phyloP scores from a whole-genome alignment of 2,888 invertebrate genomes.

The Lumbricus terrestris region DNA sequence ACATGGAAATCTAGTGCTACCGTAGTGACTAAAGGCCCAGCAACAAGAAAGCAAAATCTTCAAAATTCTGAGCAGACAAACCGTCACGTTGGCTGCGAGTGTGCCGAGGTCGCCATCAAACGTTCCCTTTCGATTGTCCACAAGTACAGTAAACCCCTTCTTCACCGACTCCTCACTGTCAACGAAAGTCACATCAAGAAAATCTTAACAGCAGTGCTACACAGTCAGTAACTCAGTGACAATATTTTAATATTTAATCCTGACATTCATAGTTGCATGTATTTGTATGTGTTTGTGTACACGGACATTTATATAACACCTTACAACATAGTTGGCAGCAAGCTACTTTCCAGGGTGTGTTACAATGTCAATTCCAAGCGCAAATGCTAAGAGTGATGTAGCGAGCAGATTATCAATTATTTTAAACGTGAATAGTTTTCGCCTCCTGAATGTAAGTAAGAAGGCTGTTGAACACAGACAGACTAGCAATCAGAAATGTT shows the following conservation, averaged over 20 bases:
- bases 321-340: background rate
- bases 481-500: too few relatives aligned
- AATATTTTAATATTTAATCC: too few relatives aligned
- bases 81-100: conserved; percentile 51
- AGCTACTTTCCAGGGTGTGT: too few relatives aligned
- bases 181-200: background rate
- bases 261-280: background rate
- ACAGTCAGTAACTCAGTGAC: too few relatives aligned
- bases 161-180: conserved; percentile 79
- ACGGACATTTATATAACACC: too few relatives aligned
- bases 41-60: background rate
- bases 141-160: conserved; percentile 88
- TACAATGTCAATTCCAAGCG: too few relatives aligned
- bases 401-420: too few relatives aligned
- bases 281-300: too few relatives aligned
- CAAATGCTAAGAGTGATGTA: too few relatives aligned
- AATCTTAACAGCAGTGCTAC: background rate
- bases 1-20: background rate
- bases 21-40: background rate
- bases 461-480: too few relatives aligned
- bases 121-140: conserved; percentile 86
- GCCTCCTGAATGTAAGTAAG: too few relatives aligned
- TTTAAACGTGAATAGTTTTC: too few relatives aligned
- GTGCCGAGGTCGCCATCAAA: conserved; percentile 57
- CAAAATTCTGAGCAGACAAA: conserved; percentile 32